Evolutionary conservation across 2,797 vertebrate genomes (phyloP).

Genomic region (Ctenosaura bakeri): DNA sequence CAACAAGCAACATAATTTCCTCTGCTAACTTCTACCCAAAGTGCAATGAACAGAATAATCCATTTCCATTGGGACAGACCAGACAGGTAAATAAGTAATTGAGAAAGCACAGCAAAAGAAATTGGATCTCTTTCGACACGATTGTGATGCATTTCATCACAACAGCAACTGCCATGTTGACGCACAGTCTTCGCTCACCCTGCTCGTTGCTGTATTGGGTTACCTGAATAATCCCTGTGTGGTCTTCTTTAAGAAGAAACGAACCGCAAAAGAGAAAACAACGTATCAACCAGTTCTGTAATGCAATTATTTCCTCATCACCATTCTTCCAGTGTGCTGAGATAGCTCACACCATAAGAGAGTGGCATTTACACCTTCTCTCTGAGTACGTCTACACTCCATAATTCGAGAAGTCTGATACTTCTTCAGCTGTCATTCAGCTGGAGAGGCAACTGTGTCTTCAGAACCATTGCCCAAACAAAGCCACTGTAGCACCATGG

Average conservation of each 20-base stretch:
- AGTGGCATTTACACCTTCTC: background rate
- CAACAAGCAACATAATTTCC: background rate
- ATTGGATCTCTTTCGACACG: background rate
- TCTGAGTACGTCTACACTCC: no score
- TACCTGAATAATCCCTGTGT: constrained; percentile 12
- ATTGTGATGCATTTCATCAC: background rate
- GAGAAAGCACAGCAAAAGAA: constrained; percentile 6
- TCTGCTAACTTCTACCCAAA: background rate
- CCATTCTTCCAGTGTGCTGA: no score
- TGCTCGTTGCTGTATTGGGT: background rate
- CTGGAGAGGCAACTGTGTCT: no score
- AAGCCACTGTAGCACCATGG: no score
- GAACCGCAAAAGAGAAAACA: background rate
- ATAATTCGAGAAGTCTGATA: no score
- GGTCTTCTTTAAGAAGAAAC: background rate
- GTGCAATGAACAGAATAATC: background rate
- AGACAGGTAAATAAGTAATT: background rate
- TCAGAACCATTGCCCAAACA: no score
- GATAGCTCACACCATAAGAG: no score
- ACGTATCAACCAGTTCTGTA: background rate
- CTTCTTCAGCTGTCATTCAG: no score
- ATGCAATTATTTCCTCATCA: background rate
- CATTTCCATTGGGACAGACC: background rate
- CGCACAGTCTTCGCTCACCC: background rate
- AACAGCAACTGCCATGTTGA: background rate